Evolutionary conservation across 2,888 invertebrate species (phyloP), one percentile per base, ranked within the genome.

Genomic region (Hirtodrosophila duncani): DNA sequence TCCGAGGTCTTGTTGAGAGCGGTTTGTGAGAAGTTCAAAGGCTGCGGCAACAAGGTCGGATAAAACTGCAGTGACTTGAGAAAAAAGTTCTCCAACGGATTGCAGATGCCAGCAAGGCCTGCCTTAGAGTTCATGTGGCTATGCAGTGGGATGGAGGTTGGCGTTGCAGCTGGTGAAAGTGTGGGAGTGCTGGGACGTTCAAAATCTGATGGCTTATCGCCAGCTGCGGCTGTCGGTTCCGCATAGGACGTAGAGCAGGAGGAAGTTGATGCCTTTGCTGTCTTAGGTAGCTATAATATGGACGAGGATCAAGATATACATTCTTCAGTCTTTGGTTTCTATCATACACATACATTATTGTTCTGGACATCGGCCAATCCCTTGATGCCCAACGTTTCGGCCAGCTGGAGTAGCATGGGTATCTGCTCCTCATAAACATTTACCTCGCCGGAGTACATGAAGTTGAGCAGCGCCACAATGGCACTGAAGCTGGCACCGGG

Each of bases 361-460:
- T 93, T 92, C 36, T 87, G 86, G 17, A 93, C 91, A 87, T 92
- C 92, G 55, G 94, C 94, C 56, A 95, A 88, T 41, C 95, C 95
- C 66, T 94, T 92, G 37, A 95, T 93, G 80, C 94, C 93, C 53
- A 95, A 87, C 2, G 93, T 91, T 85, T 93, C 93, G 8, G 95
- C 95, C 75, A 94, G 90, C 52, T 92, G 89, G 30, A 95, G 88
- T 50, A 95, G 88, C 31, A 92, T 91, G 3, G 94, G 93, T 65
- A 95, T 89, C 83, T 93, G 91, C 72, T 91, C 91, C 86, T 93
- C 92, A 58, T 93, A 93, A 18, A 95, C 93, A 55, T 94, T 93
- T 79, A 95, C 95, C 86, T 95, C 95, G 2, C 95, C 95, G 34
- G 93, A 93, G 86, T 95, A 95, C 92, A 95, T 94, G 86, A 95